These are phyloP conservation scores for Dendrolimus punctatus DNA, from an alignment of 1,140 invertebrate species.

Conservation along the genomic window DNA sequence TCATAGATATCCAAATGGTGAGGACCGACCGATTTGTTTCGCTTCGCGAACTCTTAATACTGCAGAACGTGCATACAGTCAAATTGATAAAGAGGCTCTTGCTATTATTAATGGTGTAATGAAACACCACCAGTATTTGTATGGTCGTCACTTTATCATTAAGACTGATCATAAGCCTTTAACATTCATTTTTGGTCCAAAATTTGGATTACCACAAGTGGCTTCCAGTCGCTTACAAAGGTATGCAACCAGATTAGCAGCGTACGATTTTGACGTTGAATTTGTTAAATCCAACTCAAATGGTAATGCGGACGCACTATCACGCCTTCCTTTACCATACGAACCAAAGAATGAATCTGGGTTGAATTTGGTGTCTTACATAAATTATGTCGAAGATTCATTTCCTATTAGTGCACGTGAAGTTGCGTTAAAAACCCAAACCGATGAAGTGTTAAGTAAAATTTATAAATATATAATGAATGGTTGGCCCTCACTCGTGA, in stretches of 20 bases:
- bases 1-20: background rate
- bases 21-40: background rate
- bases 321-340: background rate
- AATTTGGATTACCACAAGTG: no score
- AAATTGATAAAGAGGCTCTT: background rate
- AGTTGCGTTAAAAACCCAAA: no score
- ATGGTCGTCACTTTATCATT: no score
- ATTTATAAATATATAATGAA: slow-evolving; percentile 1
- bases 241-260: slow-evolving; percentile 1
- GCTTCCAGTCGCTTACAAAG: background rate
- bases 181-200: no score
- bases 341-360: background rate
- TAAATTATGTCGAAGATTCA: background rate
- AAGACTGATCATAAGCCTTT: no score
- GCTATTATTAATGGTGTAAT: background rate
- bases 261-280: background rate
- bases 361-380: slow-evolving; percentile 1
- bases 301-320: background rate
- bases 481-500: slow-evolving; percentile 2
- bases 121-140: no score
- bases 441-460: background rate
- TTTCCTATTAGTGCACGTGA: background rate
- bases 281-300: background rate
- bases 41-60: background rate
- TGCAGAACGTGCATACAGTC: background rate